Percentiles rank a stretch among this genome's conserved stretches.
These are phyloP conservation scores for Chymomyza fuscimana DNA, from an alignment of 2,888 invertebrate species.

Conservation along the genomic window DNA sequence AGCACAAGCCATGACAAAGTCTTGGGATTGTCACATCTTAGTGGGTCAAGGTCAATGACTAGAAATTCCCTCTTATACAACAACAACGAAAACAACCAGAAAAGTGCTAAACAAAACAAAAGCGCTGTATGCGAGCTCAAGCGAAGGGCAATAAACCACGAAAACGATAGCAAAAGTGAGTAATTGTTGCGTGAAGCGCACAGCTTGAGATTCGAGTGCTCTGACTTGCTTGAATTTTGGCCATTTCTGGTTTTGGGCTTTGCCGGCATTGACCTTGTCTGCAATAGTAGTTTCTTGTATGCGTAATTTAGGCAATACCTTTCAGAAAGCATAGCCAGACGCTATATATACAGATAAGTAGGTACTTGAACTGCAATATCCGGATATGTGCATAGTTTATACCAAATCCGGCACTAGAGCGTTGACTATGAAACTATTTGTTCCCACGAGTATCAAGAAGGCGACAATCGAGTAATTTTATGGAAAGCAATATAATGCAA, in stretches of 20 bases:
- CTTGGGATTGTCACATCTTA: constrained; percentile 19
- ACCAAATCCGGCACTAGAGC: constrained; percentile 1
- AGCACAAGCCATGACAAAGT: no score
- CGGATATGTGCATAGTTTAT: neutral
- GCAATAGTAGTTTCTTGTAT: neutral
- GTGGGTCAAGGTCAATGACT: constrained; percentile 63
- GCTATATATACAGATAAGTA: no score
- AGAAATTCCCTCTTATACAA: constrained; percentile 55
- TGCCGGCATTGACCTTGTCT: constrained; percentile 43
- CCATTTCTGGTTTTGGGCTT: constrained; percentile 56
- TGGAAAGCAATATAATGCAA: no score
- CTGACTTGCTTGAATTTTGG: constrained; percentile 33
- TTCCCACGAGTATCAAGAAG: no score
- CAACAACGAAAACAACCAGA: constrained; percentile 33
- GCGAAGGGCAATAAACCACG: constrained; percentile 71
- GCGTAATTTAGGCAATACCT: neutral
- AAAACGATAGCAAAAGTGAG: constrained; percentile 56
- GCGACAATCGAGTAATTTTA: no score
- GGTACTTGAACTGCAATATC: neutral
- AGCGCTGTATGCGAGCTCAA: constrained; percentile 26
- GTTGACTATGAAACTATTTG: no score
- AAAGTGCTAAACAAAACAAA: constrained; percentile 41
- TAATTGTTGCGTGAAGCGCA: constrained; percentile 52
- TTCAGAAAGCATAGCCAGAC: neutral
- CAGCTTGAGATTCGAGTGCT: constrained; percentile 23